Base-by-base conservation (phyloP, 2,888 invertebrate species). In the Drosophila kambysellisi region DNA sequence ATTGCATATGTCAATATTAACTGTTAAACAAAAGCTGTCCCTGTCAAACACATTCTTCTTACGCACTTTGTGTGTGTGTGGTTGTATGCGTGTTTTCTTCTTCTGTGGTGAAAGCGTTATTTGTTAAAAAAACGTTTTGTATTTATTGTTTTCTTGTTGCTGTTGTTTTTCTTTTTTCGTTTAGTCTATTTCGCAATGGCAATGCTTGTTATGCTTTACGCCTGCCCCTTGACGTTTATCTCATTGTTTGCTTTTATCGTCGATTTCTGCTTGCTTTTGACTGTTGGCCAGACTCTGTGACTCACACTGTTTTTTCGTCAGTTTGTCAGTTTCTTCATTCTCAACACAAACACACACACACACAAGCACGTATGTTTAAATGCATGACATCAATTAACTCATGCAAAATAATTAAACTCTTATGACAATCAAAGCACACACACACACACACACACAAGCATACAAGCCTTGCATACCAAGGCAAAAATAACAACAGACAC, bases 221-320 rank as follows among this genome's bases (percentile, higher is more conserved):
- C 61, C 66, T 80, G 63, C 72, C 64, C 76, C 74, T 76, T 66
- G 63, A 60, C 53, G 43, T 84, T 85, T 78, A 74, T 89, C 87
- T 70, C 64, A 67, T 81, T 81, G 76, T 87, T 89, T 87, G 88
- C 86, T 89, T 86, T 89, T 82, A 73, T 86, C 86, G 74, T 62
- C 54, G 50, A 50, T 70, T 88, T 88, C 82, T 64, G 54, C 68
- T 63, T 66, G 54, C 65, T 63, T 64, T 69, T 77, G 74, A 70
- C 79, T 74, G 54, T 74, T 59, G 61, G 54, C 46, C 62, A 65
- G 70, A 61, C 71, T 41, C 35, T 80, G 46, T 46, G 86, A 85
- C 78, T 85, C 90, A 85, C 80, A 79, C 70, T 43, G 51, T 51
- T 63, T 48, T 48, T 56, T 41, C 52, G 39, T 17, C 20, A 15